Conservation (phyloP, 2,797 vertebrate genomes). For the Gobio occitaniae region DNA sequence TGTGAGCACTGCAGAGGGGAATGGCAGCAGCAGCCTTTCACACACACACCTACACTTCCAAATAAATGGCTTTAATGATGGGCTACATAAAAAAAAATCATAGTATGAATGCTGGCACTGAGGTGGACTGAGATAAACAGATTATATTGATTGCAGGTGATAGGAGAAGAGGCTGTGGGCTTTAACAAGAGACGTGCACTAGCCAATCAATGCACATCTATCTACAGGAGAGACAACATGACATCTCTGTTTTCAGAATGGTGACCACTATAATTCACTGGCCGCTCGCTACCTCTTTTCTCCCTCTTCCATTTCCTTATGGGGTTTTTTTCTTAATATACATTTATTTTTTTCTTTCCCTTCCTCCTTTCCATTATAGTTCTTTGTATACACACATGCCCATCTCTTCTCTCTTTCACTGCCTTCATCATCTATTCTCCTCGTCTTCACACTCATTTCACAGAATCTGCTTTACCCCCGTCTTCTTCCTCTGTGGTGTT, state of each 20-base stretch:
- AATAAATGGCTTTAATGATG: slow-evolving; percentile 40
- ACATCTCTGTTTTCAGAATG: slow-evolving; percentile 60
- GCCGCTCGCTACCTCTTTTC: neutral
- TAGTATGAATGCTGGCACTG: neutral
- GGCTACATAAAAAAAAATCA: slow-evolving; percentile 28
- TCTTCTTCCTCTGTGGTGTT: slow-evolving; percentile 20
- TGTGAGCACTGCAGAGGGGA: slow-evolving; percentile 38
- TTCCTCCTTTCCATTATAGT: slow-evolving; percentile 27
- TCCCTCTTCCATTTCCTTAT: neutral
- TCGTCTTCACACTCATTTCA: slow-evolving; percentile 17
- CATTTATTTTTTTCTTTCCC: neutral
- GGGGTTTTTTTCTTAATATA: slow-evolving; percentile 24
- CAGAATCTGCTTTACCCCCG: slow-evolving; percentile 11
- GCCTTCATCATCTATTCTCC: neutral
- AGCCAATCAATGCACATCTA: slow-evolving; percentile 56
- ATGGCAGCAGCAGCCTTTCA: slow-evolving; percentile 16
- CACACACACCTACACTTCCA: neutral
- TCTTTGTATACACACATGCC: neutral
- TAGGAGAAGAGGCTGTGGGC: slow-evolving; percentile 43
- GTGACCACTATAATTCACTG: slow-evolving; percentile 48
- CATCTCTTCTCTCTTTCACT: slow-evolving; percentile 42
- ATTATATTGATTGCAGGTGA: slow-evolving; percentile 62
- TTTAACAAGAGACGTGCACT: slow-evolving; percentile 49
- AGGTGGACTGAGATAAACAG: slow-evolving; percentile 49
- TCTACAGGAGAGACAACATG: slow-evolving; percentile 52